Evolutionary conservation across 1,140 invertebrate genomes (phyloP).

Genomic region (Brachionus rubens): DNA sequence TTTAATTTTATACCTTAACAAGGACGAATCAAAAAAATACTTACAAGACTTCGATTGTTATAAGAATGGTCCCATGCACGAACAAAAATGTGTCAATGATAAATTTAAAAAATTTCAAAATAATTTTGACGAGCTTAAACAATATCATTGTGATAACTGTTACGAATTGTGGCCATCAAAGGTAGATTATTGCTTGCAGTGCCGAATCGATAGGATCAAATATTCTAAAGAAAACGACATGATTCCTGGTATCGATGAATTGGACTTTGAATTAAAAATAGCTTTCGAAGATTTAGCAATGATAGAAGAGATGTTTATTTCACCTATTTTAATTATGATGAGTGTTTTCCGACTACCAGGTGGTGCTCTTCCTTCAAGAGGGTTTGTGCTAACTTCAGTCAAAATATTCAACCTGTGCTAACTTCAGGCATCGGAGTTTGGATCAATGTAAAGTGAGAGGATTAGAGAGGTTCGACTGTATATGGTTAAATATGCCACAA

Average conservation of each 20-base stretch:
- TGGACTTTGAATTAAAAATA: neutral
- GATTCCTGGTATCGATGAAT: conserved; percentile 1
- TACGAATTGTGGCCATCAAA: neutral
- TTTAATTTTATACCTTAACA: neutral
- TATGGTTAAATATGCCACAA: too few relatives aligned
- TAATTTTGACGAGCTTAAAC: neutral
- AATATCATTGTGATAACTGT: neutral
- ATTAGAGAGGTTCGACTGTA: too few relatives aligned
- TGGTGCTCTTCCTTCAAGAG: neutral
- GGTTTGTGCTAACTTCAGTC: neutral
- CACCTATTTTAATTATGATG: neutral
- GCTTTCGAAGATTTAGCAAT: conserved; percentile 1
- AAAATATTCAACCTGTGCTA: neutral
- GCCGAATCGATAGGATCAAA: neutral
- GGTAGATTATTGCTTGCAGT: neutral
- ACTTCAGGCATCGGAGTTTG: too few relatives aligned
- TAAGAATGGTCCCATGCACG: neutral
- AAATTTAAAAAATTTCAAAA: neutral
- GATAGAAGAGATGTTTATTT: conserved; percentile 9
- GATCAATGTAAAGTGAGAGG: too few relatives aligned
- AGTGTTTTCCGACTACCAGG: neutral
- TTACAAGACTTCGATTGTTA: neutral
- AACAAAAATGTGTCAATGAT: neutral
- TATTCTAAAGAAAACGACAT: neutral
- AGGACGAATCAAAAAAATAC: neutral